phyloP scores from a whole-genome alignment of 2,113 vertebrate genomes.

The Ptilonorhynchus violaceus region DNA sequence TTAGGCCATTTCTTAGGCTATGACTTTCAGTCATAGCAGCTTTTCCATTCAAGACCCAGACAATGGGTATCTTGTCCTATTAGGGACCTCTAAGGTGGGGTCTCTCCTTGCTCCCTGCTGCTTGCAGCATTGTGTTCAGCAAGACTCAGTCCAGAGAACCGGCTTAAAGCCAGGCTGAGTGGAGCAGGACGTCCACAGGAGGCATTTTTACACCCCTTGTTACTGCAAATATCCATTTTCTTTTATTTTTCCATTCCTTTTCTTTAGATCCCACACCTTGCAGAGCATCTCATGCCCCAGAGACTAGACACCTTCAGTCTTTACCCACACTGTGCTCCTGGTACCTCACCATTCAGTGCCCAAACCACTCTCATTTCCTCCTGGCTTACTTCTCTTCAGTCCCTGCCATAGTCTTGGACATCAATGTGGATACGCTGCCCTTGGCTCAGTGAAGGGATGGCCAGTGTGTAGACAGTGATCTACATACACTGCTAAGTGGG shows the following conservation, averaged over 20 bases:
- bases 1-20: no score
- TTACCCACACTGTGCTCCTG: neutral
- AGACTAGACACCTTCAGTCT: neutral
- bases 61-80: neutral
- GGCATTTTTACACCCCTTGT: neutral
- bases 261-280: neutral
- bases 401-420: neutral
- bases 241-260: neutral
- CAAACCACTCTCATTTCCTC: neutral
- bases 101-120: neutral
- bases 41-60: neutral
- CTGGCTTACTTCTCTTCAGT: neutral
- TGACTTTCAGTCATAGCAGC: neutral
- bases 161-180: neutral
- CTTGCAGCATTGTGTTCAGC: neutral
- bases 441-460: neutral
- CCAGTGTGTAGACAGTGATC: neutral
- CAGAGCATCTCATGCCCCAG: neutral
- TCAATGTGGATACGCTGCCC: rapidly evolving
- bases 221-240: neutral
- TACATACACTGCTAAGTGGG: neutral
- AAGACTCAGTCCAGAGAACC: neutral
- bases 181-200: neutral
- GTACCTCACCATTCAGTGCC: neutral
- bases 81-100: neutral